Base-by-base conservation (phyloP, 1,140 invertebrate genomes). In the Lepidurus arcticus region DNA sequence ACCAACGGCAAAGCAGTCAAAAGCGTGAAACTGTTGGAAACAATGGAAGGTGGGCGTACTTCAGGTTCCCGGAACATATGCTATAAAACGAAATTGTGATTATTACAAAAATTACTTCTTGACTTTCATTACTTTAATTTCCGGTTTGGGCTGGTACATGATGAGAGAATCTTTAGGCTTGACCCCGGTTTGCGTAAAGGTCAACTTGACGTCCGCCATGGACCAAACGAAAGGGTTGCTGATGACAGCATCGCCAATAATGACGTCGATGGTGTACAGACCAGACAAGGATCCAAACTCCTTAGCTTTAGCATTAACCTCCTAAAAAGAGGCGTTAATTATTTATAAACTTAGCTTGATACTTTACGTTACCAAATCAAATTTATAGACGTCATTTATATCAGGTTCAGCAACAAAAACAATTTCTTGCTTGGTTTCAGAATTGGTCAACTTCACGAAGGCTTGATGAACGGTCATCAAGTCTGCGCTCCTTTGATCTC, bases 381-480 rank as follows among this genome's bases (percentile, higher is more conserved):
- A 93, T 86, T 94, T 95, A 83, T 98, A 97, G n/a, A 90, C 87
- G 81, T 92, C 90, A 80, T 87, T 86, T 74, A 88, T 87, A 83
- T 97, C 96, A n/a, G 91, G 89, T 84, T 98, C 96, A 16, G 95
- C 94, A 42, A 98, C 92, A 84, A 96, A 98, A 81, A 97, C 91
- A 44, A 97, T 93, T 87, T 98, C 96, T 80, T 91, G 89, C 24
- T 90, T 88, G 0, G 87, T 88, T 75, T 89, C 87, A 21, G 86
- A 83, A 82, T 92, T 86, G 1, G 85, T 87, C 26, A 99, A 88
- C 26, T 93, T 89, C 6, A 98, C 90, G 86, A 98, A 98, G 0
- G 94, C 92, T 87, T 98, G 96, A 85, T 98, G 97, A 44, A 95
- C 92, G 47, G 88, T 85, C 80, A 96, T 89, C 0, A 90, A 80